Evolutionary conservation across 2,888 invertebrate species (phyloP), one percentile per base, ranked within the genome.

Genomic region (Agonopterix subpropinquella): DNA sequence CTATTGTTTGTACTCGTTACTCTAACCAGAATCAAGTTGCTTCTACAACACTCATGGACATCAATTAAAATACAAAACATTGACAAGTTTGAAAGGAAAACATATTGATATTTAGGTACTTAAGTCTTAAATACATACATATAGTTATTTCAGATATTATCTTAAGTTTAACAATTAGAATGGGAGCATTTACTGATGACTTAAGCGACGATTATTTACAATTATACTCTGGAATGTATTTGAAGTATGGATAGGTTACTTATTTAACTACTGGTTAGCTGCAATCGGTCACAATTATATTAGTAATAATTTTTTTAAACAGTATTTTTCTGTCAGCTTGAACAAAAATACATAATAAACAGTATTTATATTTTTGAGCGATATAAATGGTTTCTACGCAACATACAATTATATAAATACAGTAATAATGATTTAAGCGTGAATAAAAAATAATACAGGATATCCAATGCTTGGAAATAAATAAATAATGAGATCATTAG

Each of bases 171-270:
- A 55, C 54, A 62, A 53, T 65, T 67, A 58, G 54, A 53, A 51
- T 52, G 52, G 49, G 59, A 54, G 47, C 28, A 28, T 28, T 28
- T 28, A 28, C 28, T 28, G 28, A 57, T 63, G 67, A 67, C 57
- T 59, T 64, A 75, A 75, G 77, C 77, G 58, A 75, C 72, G 64
- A 65, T 52, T 84, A 80, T 78, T 70, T 78, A 78, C 83, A 76
- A 52, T 61, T 11, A 18, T 63, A 68, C 54, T 56, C 47, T 58
- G 80, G 81, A 85, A 84, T 81, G 85, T 78, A 9, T 37, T 41
- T 53, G 54, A 66, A 77, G 80, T 82, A 80, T 72, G 80, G 78
- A 75, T 28, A 28, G 28, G 28, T 28, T 28, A 28, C 28, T 28
- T 28, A 28, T 28, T 5, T 28, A 28, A 28, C 28, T 28, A 28